Percentiles rank a stretch among this genome's conserved stretches.
These are phyloP conservation scores for Sylvilagus floridanus DNA, from an alignment of 2,797 vertebrate species.

Conservation along the genomic window DNA sequence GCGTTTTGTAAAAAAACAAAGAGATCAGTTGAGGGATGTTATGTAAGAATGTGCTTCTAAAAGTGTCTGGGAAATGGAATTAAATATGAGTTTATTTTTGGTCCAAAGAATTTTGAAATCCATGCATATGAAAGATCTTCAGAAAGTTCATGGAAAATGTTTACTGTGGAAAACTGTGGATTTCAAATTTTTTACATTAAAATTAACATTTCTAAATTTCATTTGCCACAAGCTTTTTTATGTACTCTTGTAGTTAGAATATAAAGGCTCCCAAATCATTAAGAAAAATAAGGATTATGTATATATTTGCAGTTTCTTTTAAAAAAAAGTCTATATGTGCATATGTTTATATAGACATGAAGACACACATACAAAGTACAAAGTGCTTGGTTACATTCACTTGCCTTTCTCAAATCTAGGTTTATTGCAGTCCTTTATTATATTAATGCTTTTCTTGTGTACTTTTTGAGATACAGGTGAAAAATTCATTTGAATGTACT, in stretches of 20 bases:
- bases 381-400: background rate
- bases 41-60: background rate
- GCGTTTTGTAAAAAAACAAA: background rate
- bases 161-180: too few relatives aligned
- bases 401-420: slow-evolving; percentile 20
- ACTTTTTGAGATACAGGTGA: background rate
- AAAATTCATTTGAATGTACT: background rate
- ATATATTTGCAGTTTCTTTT: background rate
- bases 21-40: background rate
- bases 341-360: background rate
- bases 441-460: slow-evolving; percentile 23
- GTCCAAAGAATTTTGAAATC: too few relatives aligned
- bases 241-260: background rate
- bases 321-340: background rate
- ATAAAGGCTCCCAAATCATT: background rate
- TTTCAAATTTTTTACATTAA: too few relatives aligned
- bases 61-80: too few relatives aligned
- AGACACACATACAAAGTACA: too few relatives aligned
- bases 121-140: too few relatives aligned
- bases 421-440: background rate
- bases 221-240: too few relatives aligned
- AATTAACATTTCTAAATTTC: too few relatives aligned
- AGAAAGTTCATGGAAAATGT: too few relatives aligned
- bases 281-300: background rate
- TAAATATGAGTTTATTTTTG: too few relatives aligned